Conservation (phyloP, 2,888 invertebrate genomes). For the Zaprionus bogoriensis region DNA sequence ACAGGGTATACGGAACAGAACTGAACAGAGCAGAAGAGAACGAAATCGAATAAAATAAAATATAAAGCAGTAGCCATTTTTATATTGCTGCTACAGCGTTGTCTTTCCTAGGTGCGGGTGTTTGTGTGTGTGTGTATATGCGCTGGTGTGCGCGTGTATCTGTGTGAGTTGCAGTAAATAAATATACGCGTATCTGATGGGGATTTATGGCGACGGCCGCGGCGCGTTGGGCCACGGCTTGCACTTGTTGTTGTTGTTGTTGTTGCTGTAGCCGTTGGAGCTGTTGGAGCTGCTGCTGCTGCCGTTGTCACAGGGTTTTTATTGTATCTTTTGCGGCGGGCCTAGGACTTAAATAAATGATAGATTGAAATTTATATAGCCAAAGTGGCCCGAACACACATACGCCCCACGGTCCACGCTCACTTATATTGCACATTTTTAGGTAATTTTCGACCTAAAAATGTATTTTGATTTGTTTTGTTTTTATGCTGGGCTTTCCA, state of each 20-base stretch:
- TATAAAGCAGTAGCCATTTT: slow-evolving; percentile 65
- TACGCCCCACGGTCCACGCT: neutral
- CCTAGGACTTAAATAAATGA: slow-evolving; percentile 77
- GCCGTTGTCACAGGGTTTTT: slow-evolving; percentile 24
- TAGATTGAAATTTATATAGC: slow-evolving; percentile 77
- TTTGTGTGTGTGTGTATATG: slow-evolving; percentile 9
- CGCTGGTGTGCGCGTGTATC: slow-evolving; percentile 33
- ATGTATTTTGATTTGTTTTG: slow-evolving; percentile 53
- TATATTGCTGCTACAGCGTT: slow-evolving; percentile 73
- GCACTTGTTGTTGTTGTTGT: slow-evolving; percentile 49
- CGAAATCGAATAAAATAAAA: slow-evolving; percentile 64
- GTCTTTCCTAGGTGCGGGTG: slow-evolving; percentile 35
- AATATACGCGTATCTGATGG: slow-evolving; percentile 78
- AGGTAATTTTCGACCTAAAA: slow-evolving; percentile 56
- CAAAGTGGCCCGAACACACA: slow-evolving; percentile 7
- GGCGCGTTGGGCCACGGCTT: slow-evolving; percentile 48
- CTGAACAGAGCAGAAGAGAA: too few species aligned
- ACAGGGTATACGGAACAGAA: slow-evolving; percentile 34
- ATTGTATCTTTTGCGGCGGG: slow-evolving; percentile 48
- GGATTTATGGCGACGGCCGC: slow-evolving; percentile 71
- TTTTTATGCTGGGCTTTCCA: slow-evolving; percentile 18
- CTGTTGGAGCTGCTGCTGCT: slow-evolving; percentile 20
- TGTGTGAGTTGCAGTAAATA: slow-evolving; percentile 75
- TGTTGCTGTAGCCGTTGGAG: slow-evolving; percentile 30
- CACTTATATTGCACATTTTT: slow-evolving; percentile 53